Percentiles rank a stretch among this genome's conserved stretches.
phyloP scores from a whole-genome alignment of 2,797 vertebrate species.

The Propithecus perrieri region DNA sequence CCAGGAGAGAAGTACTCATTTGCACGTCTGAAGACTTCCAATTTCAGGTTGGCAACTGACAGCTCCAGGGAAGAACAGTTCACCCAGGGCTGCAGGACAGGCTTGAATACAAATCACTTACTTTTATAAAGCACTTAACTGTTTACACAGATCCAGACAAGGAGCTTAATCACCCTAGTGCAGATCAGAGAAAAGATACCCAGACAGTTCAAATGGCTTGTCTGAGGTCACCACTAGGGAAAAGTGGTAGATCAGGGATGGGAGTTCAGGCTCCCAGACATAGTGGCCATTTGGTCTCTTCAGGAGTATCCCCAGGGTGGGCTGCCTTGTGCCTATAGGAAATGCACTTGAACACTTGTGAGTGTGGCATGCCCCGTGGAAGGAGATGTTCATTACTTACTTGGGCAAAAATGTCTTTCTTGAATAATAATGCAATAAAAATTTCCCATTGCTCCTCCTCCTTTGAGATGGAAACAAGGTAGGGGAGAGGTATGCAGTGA shows the following conservation, averaged over 20 bases:
- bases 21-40: background rate
- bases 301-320: background rate
- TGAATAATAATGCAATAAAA: constrained; percentile 11
- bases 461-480: background rate
- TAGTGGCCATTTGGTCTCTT: background rate
- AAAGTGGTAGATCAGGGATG: background rate
- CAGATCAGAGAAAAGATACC: background rate
- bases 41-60: background rate
- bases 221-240: background rate
- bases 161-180: background rate
- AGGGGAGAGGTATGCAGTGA: background rate
- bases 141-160: background rate
- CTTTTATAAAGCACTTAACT: background rate
- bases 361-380: background rate
- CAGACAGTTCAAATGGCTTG: background rate
- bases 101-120: background rate
- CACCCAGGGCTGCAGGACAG: background rate
- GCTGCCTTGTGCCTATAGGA: background rate
- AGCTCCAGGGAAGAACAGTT: background rate
- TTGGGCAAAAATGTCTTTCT: background rate
- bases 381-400: background rate
- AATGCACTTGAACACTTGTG: background rate
- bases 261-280: background rate
- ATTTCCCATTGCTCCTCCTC: background rate
- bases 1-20: background rate